These are phyloP conservation scores for Nudaria mundana DNA, from an alignment of 2,888 invertebrate genomes.

Conservation along the genomic window DNA sequence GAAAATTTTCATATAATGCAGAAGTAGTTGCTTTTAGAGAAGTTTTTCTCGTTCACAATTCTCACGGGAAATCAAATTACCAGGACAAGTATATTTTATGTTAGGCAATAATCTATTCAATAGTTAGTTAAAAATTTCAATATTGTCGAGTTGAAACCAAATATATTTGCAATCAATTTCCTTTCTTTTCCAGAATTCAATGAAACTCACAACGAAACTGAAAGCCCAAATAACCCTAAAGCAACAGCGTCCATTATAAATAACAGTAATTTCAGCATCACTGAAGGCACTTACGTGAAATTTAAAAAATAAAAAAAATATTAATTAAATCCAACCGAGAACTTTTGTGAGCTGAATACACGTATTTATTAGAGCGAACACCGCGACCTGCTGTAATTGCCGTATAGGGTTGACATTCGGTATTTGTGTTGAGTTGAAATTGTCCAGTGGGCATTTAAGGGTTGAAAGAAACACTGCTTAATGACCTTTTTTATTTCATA, in stretches of 20 bases:
- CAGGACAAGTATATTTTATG: no score
- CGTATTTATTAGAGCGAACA: constrained; percentile 51
- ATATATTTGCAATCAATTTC: no score
- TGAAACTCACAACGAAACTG: no score
- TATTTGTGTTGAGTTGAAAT: constrained; percentile 13
- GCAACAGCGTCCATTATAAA: constrained; percentile 22
- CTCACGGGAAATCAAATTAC: no score
- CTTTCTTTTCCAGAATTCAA: no score
- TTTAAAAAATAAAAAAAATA: constrained; percentile 28
- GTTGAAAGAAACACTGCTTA: background rate
- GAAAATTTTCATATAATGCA: no score
- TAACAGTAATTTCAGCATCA: constrained; percentile 18
- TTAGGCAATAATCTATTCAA: no score
- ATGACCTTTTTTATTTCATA: background rate
- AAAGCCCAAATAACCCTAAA: constrained; percentile 6
- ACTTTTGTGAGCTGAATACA: constrained; percentile 42
- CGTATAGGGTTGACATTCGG: constrained; percentile 23
- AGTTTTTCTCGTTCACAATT: no score
- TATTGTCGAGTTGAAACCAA: no score
- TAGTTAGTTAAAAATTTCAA: no score
- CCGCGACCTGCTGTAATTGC: constrained; percentile 45
- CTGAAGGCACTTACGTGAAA: constrained; percentile 12
- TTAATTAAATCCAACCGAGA: constrained; percentile 37
- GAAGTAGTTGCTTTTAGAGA: no score
- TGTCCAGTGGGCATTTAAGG: constrained; percentile 5